A percentile compares a stretch with the other conserved stretches of the same genome.
phyloP scores from a whole-genome alignment of 2,888 invertebrate species.

The Chymomyza caudatula region DNA sequence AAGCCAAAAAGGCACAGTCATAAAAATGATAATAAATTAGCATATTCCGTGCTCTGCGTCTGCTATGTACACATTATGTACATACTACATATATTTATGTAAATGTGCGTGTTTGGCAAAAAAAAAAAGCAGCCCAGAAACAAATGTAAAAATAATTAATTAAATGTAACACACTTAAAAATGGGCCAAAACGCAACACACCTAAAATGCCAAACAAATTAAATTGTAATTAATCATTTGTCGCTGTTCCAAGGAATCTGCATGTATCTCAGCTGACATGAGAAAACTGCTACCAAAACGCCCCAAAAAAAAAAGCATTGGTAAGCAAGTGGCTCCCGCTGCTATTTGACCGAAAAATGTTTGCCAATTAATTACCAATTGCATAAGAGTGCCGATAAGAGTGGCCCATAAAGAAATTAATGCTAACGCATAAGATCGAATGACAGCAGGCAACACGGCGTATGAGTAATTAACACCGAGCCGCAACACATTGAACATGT shows the following conservation, averaged over 20 bases:
- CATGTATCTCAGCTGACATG: constrained; percentile 11
- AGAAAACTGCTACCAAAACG: background rate
- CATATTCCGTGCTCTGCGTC: constrained; percentile 41
- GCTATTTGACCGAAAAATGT: constrained; percentile 38
- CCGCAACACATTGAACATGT: background rate
- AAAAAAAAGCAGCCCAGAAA: background rate
- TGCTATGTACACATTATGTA: background rate
- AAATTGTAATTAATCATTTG: constrained; percentile 71
- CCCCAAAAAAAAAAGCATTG: background rate
- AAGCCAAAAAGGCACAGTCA: constrained; percentile 35
- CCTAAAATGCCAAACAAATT: constrained; percentile 62
- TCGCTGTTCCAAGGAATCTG: constrained; percentile 15
- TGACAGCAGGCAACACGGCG: constrained; percentile 12
- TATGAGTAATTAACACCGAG: constrained; percentile 36
- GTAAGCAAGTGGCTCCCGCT: constrained; percentile 26
- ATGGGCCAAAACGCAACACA: constrained; percentile 15
- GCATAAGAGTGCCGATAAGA: constrained; percentile 61
- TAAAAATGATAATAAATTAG: constrained; percentile 37
- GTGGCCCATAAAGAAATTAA: constrained; percentile 46
- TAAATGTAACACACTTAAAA: constrained; percentile 23
- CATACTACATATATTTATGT: background rate
- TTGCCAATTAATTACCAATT: constrained; percentile 62
- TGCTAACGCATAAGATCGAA: constrained; percentile 21
- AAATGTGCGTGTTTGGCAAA: background rate
- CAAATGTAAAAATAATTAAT: constrained; percentile 50